Evolutionary conservation across 2,797 vertebrate genomes (phyloP).

Genomic region (Pogoniulus pusillus): DNA sequence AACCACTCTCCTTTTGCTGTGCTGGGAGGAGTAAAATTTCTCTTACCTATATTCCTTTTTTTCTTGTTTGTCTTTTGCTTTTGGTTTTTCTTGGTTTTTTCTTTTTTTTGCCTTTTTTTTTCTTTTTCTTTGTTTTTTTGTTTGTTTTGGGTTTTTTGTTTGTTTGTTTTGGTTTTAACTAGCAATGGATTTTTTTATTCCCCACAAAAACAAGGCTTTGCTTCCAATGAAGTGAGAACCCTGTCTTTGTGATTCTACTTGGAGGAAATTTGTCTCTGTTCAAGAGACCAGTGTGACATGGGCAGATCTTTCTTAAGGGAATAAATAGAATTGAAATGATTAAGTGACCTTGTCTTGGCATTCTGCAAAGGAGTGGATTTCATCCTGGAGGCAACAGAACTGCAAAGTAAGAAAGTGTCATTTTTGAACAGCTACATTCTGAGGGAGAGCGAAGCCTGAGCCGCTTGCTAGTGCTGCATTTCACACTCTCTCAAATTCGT

Average conservation of each 20-base stretch:
- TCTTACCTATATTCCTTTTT: background rate
- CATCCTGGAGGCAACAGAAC: background rate
- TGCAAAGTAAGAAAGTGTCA: background rate
- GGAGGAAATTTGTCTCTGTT: background rate
- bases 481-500: background rate
- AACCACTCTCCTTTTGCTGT: background rate
- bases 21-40: constrained; percentile 4
- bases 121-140: background rate
- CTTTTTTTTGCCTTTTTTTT: background rate
- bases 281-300: background rate
- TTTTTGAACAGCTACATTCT: background rate
- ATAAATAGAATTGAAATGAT: background rate
- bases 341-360: background rate
- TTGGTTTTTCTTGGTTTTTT: too few species aligned
- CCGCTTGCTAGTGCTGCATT: background rate
- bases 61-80: too few species aligned
- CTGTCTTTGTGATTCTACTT: background rate
- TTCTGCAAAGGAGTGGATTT: background rate
- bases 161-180: background rate
- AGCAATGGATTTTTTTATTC: background rate
- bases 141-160: background rate
- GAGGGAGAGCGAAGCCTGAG: background rate
- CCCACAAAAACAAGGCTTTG: background rate
- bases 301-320: background rate
- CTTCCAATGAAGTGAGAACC: background rate